Evolutionary conservation across 1,140 invertebrate genomes (phyloP), one percentile per base, ranked within the genome.

Genomic region (Leucophenga varia): DNA sequence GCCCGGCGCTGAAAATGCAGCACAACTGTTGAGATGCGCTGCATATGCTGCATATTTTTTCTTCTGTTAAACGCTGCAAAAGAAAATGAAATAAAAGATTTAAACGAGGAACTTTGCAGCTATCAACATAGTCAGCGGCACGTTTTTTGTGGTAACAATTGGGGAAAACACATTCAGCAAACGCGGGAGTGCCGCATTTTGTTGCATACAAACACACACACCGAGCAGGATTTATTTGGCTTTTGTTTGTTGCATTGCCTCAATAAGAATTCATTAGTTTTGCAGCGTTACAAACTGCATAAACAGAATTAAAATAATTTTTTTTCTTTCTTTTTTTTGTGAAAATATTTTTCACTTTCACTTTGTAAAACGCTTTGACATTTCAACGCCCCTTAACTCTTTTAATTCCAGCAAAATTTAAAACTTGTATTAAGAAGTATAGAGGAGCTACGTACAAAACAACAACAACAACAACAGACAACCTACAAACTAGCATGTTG

Each of bases 321-420:
- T 34, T 48, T 17, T 31, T 48, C 47, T 44, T 28, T 39, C 8
- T 16, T 51, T 40, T 43, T 47, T 51, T 34, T 12, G 36, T 31
- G 21, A 38, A 48, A 42, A 21, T 55, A 48, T 45, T 67, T 67
- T 67, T 67, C 63, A 67, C 63, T 67, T 67, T 67, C 63, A 67
- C 63, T 67, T 54, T 52, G 46, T 45, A 59, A 25, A 5, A 10
- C 22, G 5, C 10, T 5, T 63, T 67, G 63, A 67, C 63, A 67
- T 59, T 44, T 17, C 13, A 54, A 39, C 49, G 40, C 55, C 63
- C n/a, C n/a, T 41, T 48, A 34, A n/a, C n/a, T n/a, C n/a, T n/a
- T n/a, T n/a, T n/a, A n/a, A n/a, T n/a, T n/a, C n/a, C n/a, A n/a
- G n/a, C n/a, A n/a, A n/a, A n/a, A n/a, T n/a, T n/a, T n/a, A n/a